Conservation (phyloP, 2,797 vertebrate species). For the Rhadinocentrus ornatus region DNA sequence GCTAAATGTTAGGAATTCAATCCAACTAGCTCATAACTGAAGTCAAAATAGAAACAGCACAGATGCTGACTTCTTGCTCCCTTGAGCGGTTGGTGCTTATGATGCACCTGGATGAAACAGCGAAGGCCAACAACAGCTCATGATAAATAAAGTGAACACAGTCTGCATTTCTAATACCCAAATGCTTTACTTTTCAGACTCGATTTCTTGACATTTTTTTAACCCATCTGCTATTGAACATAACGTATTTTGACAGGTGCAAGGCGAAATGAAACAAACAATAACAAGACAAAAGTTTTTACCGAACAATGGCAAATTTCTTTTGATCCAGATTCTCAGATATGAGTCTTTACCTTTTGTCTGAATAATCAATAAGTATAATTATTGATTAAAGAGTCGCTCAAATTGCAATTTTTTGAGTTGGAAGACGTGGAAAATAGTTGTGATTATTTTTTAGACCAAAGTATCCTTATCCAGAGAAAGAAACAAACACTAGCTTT, state of each 20-base stretch:
- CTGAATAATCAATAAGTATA: no score
- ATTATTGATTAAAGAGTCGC: no score
- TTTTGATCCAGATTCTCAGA: background rate
- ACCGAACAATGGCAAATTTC: background rate
- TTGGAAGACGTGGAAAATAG: no score
- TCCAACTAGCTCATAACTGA: background rate
- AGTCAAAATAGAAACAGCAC: conserved; percentile 10
- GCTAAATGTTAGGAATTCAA: background rate
- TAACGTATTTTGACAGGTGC: background rate
- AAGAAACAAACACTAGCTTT: conserved; percentile 23
- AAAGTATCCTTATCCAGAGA: conserved; percentile 20
- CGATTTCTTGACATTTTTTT: conserved; percentile 4
- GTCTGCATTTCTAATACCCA: background rate
- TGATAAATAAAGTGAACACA: conserved; percentile 13
- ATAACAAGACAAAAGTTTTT: background rate
- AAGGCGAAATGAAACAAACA: background rate
- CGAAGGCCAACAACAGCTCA: background rate
- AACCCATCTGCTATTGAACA: background rate
- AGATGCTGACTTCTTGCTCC: conserved; percentile 26
- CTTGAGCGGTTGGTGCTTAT: conserved; percentile 13
- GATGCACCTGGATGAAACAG: conserved; percentile 25
- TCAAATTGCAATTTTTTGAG: no score
- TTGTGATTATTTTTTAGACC: no score
- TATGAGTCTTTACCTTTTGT: background rate
- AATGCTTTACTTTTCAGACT: background rate